phyloP scores from a whole-genome alignment of 2,888 invertebrate species.

The Ischnura elegans region DNA sequence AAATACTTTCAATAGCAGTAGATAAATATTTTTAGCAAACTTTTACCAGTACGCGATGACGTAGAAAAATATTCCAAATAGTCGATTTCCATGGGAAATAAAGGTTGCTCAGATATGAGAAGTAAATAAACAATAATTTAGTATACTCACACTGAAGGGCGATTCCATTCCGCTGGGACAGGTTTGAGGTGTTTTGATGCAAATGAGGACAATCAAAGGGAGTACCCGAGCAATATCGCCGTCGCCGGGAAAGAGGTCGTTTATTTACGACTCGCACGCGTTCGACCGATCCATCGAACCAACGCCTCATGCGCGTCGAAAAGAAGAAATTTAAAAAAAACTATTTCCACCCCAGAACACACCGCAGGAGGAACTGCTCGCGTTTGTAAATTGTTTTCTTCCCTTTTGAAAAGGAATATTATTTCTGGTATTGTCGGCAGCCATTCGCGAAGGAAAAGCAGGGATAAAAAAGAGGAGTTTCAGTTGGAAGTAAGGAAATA shows the following conservation, averaged over 20 bases:
- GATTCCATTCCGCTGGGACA: neutral
- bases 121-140: no score
- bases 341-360: neutral
- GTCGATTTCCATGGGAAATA: no score
- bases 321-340: no score
- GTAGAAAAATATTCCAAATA: no score
- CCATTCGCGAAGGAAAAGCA: neutral
- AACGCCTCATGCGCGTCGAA: neutral
- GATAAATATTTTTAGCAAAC: no score
- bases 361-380: neutral
- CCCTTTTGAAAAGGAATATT: neutral
- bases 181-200: neutral
- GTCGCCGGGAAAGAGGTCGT: neutral
- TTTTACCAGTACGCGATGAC: no score
- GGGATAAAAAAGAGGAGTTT: neutral
- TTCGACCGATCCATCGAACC: neutral
- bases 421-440: neutral
- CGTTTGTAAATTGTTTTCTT: neutral
- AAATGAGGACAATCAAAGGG: neutral
- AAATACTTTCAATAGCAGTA: no score
- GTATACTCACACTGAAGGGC: no score
- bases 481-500: neutral
- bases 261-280: neutral
- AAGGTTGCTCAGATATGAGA: no score
- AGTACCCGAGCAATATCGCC: neutral